Evolutionary conservation across 2,797 vertebrate genomes (phyloP).

Genomic region (Melanotaenia pygmaea): DNA sequence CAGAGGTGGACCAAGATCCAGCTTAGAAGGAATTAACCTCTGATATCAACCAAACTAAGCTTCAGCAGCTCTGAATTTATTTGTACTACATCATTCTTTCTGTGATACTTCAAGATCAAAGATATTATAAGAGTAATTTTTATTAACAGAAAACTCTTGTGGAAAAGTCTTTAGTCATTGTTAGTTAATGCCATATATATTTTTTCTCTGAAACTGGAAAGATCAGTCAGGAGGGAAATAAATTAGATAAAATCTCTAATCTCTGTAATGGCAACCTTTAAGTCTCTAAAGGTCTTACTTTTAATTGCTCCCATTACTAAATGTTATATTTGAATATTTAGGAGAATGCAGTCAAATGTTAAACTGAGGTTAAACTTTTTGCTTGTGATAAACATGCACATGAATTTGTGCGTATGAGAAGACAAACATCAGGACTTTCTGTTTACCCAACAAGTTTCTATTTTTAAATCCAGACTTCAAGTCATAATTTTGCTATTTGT

Average conservation of each 20-base stretch:
- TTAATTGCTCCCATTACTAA: neutral
- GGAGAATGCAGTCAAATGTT: neutral
- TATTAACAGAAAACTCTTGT: neutral
- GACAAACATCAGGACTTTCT: neutral
- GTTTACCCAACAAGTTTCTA: neutral
- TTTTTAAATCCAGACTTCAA: neutral
- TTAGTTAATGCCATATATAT: neutral
- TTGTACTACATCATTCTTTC: neutral
- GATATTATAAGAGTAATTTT: neutral
- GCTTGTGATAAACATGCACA: neutral
- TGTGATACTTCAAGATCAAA: neutral
- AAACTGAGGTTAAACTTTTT: neutral
- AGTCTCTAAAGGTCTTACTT: neutral
- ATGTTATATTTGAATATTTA: slow-evolving; percentile 1
- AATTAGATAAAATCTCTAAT: neutral
- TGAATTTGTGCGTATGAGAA: neutral
- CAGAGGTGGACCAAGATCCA: neutral
- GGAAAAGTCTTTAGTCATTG: too few species aligned
- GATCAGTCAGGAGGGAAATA: neutral
- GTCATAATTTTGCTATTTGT: neutral
- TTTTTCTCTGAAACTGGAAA: neutral
- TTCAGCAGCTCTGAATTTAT: too few species aligned
- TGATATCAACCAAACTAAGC: too few species aligned
- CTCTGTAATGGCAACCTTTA: slow-evolving; percentile 1
- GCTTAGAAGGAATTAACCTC: neutral